These are phyloP conservation scores for Catharus ustulatus DNA, from an alignment of 2,797 vertebrate genomes.

Conservation along the genomic window DNA sequence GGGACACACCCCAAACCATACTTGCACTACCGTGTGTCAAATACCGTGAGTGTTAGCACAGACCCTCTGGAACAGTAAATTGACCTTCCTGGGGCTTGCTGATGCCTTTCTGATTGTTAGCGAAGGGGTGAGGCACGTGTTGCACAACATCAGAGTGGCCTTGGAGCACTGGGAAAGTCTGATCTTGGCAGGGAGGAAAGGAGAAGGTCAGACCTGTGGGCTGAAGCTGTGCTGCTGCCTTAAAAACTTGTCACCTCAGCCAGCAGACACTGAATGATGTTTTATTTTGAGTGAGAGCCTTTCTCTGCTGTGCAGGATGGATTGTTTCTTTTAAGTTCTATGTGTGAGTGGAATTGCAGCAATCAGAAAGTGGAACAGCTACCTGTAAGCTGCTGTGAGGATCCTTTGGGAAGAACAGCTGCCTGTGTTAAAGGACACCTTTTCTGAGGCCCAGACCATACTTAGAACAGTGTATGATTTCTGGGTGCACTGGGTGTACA, in stretches of 20 bases:
- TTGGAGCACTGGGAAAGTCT: not conserved
- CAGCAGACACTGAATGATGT: not conserved
- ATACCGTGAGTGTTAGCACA: not conserved
- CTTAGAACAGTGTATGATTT: not conserved
- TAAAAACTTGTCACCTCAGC: not conserved
- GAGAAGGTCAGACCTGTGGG: not conserved
- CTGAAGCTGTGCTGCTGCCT: not conserved
- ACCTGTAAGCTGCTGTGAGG: not conserved
- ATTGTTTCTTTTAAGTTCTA: not conserved
- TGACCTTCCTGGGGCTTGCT: not conserved
- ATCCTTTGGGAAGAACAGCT: not conserved
- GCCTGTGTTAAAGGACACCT: not conserved
- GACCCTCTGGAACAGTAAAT: not conserved
- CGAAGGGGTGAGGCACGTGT: not conserved
- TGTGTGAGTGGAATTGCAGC: not conserved
- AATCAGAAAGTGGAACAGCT: not conserved
- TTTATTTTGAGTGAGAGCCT: not conserved
- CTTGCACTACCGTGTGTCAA: rapidly evolving
- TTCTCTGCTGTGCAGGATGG: not conserved
- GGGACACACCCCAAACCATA: not conserved
- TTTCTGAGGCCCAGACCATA: not conserved
- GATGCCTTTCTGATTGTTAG: not conserved
- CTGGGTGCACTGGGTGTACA: not conserved
- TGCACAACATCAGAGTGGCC: not conserved
- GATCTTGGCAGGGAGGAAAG: not conserved